phyloP scores from a whole-genome alignment of 2,797 vertebrate species.

The Neoniphon sammara region DNA sequence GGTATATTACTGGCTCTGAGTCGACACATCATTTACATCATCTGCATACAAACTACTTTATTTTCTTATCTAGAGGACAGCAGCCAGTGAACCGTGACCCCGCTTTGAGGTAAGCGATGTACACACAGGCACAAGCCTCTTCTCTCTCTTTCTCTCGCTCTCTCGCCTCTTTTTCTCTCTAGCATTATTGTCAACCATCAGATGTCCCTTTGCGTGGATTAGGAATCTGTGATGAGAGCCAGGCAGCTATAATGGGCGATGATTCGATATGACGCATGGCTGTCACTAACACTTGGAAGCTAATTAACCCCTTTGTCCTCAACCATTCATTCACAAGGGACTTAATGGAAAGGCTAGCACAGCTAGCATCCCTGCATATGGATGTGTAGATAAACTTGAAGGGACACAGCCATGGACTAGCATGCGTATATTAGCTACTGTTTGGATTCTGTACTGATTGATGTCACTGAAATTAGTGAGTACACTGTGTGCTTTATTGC shows the following conservation, averaged over 20 bases:
- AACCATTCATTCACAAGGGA: constrained; percentile 45
- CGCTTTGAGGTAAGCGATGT: constrained; percentile 56
- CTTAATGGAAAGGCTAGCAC: constrained; percentile 41
- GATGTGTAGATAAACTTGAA: background rate
- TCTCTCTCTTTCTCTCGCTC: constrained; percentile 52
- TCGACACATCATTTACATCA: constrained; percentile 59
- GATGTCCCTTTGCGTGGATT: constrained; percentile 64
- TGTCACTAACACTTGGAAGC: constrained; percentile 55
- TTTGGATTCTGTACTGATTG: background rate
- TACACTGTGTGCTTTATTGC: background rate
- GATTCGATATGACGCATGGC: constrained; percentile 61
- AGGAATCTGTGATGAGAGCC: constrained; percentile 67
- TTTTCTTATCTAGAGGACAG: constrained; percentile 72
- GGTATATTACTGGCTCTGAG: constrained; percentile 36
- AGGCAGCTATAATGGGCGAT: constrained; percentile 66
- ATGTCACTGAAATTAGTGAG: background rate
- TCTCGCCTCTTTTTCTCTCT: constrained; percentile 38
- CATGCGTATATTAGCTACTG: constrained; percentile 1
- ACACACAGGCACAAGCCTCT: constrained; percentile 41
- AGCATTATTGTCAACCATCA: constrained; percentile 72
- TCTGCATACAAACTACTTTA: constrained; percentile 72
- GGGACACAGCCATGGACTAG: background rate
- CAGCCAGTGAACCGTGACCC: constrained; percentile 64
- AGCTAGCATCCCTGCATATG: constrained; percentile 7
- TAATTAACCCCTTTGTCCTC: constrained; percentile 76